Percentiles rank a stretch among this genome's conserved stretches.
Evolutionary conservation across 2,888 invertebrate species (phyloP).

Genomic region (Tenodera sinensis): DNA sequence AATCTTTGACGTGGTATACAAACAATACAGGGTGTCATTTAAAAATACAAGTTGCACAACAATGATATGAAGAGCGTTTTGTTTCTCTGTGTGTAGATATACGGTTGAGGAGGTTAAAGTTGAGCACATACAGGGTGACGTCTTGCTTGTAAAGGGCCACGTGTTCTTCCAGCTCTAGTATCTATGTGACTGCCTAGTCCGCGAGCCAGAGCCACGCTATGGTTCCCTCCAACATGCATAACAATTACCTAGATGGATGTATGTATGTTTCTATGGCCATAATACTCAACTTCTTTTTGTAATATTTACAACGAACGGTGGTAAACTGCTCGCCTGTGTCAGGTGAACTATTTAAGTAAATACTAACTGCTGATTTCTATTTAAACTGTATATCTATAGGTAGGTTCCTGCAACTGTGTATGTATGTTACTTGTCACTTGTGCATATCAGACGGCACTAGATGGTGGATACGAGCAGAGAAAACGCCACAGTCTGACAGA

Average conservation of each 20-base stretch:
- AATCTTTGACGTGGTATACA: no score
- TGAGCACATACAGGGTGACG: background rate
- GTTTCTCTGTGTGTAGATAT: no score
- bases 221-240: background rate
- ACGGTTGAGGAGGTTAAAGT: no score
- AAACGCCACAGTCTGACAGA: no score
- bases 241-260: background rate
- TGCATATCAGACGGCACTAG: background rate
- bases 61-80: no score
- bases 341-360: background rate
- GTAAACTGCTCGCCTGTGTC: background rate
- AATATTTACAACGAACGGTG: background rate
- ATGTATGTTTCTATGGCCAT: background rate
- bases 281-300: background rate
- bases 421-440: background rate
- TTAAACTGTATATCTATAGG: background rate
- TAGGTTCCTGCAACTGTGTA: background rate
- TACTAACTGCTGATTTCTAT: background rate
- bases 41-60: no score
- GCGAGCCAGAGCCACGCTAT: background rate
- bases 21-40: no score
- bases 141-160: background rate
- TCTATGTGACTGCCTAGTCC: background rate
- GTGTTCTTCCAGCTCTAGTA: background rate
- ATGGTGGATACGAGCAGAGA: background rate